These are phyloP conservation scores for Temnothorax nylanderi DNA, from an alignment of 1,140 invertebrate genomes.

Conservation along the genomic window DNA sequence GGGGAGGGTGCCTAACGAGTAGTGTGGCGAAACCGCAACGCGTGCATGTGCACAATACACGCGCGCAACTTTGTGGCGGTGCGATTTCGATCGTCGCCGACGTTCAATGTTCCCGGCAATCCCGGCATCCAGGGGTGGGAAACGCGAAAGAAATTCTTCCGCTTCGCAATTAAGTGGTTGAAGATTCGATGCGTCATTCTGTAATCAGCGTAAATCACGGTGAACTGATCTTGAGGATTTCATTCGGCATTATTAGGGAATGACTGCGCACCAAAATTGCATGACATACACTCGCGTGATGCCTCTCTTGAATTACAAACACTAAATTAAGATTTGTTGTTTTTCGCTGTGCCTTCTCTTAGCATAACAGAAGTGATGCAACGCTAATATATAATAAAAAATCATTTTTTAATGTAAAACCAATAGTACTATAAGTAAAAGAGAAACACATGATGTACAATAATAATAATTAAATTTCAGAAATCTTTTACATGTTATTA, in stretches of 20 bases:
- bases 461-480: not conserved
- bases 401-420: not conserved
- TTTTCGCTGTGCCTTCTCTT: not conserved
- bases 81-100: conserved; percentile 51
- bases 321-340: not conserved
- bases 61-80: not conserved
- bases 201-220: not conserved
- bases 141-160: conserved; percentile 16
- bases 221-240: not conserved
- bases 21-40: conserved; percentile 4
- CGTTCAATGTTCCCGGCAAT: not conserved
- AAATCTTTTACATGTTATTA: not conserved
- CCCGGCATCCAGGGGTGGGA: not conserved
- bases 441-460: not conserved
- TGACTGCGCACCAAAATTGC: not conserved
- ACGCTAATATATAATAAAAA: not conserved
- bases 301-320: not conserved
- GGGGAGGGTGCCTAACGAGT: not conserved
- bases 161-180: not conserved
- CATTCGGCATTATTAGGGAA: not conserved
- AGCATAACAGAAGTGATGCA: no score
- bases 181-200: not conserved
- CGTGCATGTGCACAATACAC: not conserved
- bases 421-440: not conserved
- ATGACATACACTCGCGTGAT: not conserved